Base-by-base conservation (phyloP, 2,797 vertebrate genomes). In the Garrulus glandarius region DNA sequence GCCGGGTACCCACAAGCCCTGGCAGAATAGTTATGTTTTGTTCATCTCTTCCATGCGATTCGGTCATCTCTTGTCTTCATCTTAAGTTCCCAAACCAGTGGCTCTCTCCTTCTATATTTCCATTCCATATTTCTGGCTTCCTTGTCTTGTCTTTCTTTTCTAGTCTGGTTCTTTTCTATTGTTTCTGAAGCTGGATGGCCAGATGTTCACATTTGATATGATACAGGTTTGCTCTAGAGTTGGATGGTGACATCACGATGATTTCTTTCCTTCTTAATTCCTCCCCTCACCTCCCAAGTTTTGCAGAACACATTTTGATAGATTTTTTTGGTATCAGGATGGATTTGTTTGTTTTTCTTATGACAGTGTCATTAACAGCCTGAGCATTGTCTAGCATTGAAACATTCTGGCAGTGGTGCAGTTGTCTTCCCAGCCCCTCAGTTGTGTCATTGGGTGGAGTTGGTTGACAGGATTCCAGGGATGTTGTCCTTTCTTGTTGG, bases 181-280 rank as follows among this genome's bases (percentile, higher is more conserved):
- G n/a, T 63, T 53, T 53, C n/a, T 63, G 13, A 53, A 61, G n/a
- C 47, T 46, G 39, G 8, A 23, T 61, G n/a, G n/a, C 18, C 79
- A 53, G 39, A n/a, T 23, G 23, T 46, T 71, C 56, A 19, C 29
- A 46, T 63, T 53, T 61, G 23, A 6, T 37, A 2, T 5, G 10
- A 37, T 37, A 19, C 23, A 46, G 29, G 23, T 37, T 71, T 71
- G 29, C 39, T 63, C 39, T 63, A 12, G 39, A 46, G 29, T 23
- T 53, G 57, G n/a, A 27, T 0, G 1, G 57, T 53, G 39, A 46
- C 7, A 46, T 22, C 27, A 27, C 1, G 0, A n/a, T 37, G 6
- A 27, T 22, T 82, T 46, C 8, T 46, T 37, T 4, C 22, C 49
- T 72, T 83, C 3, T 61, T 18, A n/a, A 59, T 55, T 30, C 13